Evolutionary conservation across 2,113 vertebrate species (phyloP), one percentile per base, ranked within the genome.

Genomic region (Etheostoma cragini): DNA sequence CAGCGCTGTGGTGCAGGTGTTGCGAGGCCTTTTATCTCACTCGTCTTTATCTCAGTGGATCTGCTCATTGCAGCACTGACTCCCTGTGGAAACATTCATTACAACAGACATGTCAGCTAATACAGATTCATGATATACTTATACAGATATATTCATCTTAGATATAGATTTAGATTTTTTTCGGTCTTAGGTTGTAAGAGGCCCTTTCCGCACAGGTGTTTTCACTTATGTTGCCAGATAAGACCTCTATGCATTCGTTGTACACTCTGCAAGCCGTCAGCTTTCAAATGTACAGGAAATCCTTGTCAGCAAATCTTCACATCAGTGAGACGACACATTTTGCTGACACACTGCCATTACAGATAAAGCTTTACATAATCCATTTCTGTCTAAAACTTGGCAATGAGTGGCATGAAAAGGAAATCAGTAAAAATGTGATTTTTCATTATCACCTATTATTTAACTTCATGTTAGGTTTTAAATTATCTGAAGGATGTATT

Each of bases 281-380:
- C 26, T 56, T 74, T 49, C 65, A 50, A 24, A 1, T 16, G 11
- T 46, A 47, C 42, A 26, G 35, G 2, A 65, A 71, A 45, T 15
- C 21, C 16, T 22, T 53, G 47, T 76, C 81, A 86, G 79, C 60
- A 72, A 56, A 49, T 15, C 14, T 63, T 76, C 47, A 71, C 52
- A 61, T 64, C 74, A 67, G 33, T 76, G 72, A 89, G 64, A 63
- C 14, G 50, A 74, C 49, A 78, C 78, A 66, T 26, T 26, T 66
- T 87, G 86, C 77, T 69, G 67, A 76, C 66, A 78, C 50, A 11
- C n/a, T 56, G 33, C 17, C 38, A 19, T 72, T 6, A 68, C 30
- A 57, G 64, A 83, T 65, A 38, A 68, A 30, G 21, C 49, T 83
- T 76, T 8, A 52, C 64, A 52, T 24, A 71, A 22, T 73, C 49